These are phyloP conservation scores for Tenebrosternarchus preto DNA, from an alignment of 2,113 vertebrate species.

Conservation along the genomic window DNA sequence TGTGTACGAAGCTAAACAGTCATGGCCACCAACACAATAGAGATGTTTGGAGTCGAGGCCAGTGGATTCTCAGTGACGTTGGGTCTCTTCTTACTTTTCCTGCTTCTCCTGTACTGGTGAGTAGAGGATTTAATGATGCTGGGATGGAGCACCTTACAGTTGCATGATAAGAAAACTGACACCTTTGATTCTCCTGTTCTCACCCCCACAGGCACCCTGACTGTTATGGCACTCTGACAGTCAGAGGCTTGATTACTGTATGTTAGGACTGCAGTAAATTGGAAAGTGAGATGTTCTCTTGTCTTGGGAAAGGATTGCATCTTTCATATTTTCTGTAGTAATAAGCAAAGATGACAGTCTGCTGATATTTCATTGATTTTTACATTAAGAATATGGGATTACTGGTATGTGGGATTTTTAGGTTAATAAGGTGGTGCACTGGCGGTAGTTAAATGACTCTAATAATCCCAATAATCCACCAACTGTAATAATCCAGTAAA, in stretches of 20 bases:
- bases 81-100: conserved; percentile 69
- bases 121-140: conserved; percentile 52
- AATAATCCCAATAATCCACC: neutral
- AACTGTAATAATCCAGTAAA: too few species aligned
- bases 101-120: conserved; percentile 86
- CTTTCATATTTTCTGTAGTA: neutral
- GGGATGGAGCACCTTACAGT: neutral
- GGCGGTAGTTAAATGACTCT: neutral
- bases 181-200: neutral
- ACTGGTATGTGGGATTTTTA: neutral
- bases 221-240: neutral
- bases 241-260: neutral
- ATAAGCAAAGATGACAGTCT: neutral
- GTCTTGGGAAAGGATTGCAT: neutral
- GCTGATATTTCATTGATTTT: conserved; percentile 1
- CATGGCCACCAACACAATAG: conserved; percentile 63
- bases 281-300: neutral
- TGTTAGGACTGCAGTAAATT: neutral
- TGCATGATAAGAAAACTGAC: neutral
- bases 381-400: conserved; percentile 12
- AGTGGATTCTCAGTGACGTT: conserved; percentile 66
- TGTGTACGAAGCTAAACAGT: conserved; percentile 52
- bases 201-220: neutral
- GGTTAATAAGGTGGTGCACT: neutral
- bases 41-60: conserved; percentile 56